Evolutionary conservation across 2,888 invertebrate genomes (phyloP), one percentile per base, ranked within the genome.

Genomic region (Ellobium chinense): DNA sequence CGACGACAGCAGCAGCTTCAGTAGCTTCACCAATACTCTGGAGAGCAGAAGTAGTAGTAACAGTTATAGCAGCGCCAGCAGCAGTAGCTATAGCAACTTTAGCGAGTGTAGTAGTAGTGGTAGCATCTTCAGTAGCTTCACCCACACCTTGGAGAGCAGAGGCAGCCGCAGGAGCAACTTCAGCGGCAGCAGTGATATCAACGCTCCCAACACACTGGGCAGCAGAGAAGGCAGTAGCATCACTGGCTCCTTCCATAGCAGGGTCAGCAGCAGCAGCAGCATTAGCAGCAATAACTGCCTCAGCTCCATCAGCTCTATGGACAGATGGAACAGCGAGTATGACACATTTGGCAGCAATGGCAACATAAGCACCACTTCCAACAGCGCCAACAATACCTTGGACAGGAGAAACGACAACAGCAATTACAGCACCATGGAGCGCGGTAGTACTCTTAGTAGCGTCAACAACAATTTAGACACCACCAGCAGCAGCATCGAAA

Each of bases 11-110:
- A n/a, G n/a, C n/a, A n/a, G n/a, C n/a, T n/a, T n/a, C n/a, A n/a
- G n/a, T n/a, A n/a, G n/a, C n/a, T n/a, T n/a, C n/a, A n/a, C n/a
- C n/a, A n/a, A n/a, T n/a, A n/a, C n/a, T n/a, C n/a, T n/a, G n/a
- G n/a, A n/a, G n/a, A n/a, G n/a, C n/a, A n/a, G n/a, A n/a, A n/a
- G n/a, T n/a, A n/a, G n/a, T n/a, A n/a, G n/a, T n/a, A n/a, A n/a
- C 14, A 34, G 34, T 66, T 31, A 12, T 31, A 66, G 62, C 62
- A 62, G 62, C 62, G 24, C 18, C 27, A 62, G 62, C 62, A 62
- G 62, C 62, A 62, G 62, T 24, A 62, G 62, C 62, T 18, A 34
- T 66, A 66, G 66, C 27, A 66, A 34, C 27, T 31, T 27, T 66
- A 66, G 34, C 31, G 31, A 34, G 14, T 31, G 66, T 34, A 66